These are phyloP conservation scores for Balearica regulorum DNA, from an alignment of 2,797 vertebrate genomes.

Conservation along the genomic window DNA sequence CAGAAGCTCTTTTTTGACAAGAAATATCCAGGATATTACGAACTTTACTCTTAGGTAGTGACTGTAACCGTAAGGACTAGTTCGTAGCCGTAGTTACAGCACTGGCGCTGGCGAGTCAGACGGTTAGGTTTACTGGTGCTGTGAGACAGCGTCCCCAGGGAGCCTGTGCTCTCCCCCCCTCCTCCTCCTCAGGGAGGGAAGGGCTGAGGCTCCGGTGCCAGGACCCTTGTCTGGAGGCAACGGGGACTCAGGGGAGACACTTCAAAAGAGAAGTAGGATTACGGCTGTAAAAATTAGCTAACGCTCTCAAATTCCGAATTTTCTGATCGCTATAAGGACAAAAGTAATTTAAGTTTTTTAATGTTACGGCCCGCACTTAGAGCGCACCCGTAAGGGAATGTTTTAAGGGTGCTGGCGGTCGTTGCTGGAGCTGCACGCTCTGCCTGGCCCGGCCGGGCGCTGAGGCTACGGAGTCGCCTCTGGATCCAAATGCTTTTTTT, in stretches of 20 bases:
- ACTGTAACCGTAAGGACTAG: background rate
- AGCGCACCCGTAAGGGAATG: background rate
- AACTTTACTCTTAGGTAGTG: background rate
- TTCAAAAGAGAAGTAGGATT: background rate
- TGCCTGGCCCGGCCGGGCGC: background rate
- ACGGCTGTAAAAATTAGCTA: background rate
- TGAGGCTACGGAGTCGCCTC: background rate
- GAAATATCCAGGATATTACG: background rate
- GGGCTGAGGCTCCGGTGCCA: background rate
- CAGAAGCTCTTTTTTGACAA: background rate
- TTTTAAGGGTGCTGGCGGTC: background rate
- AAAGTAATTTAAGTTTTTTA: background rate
- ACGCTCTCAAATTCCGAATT: background rate
- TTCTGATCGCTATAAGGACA: background rate
- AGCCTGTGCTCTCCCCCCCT: background rate
- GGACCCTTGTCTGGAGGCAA: background rate
- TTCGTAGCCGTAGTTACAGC: background rate
- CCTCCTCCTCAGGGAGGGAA: accelerated
- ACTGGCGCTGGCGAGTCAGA: too few relatives aligned
- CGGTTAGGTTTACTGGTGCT: background rate
- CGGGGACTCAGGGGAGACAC: background rate
- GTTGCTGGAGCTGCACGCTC: background rate
- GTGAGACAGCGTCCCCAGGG: background rate
- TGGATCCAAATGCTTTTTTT: background rate
- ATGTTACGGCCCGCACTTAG: background rate